Conservation (phyloP, 2,888 invertebrate species). For the Caenorhabditis sp. region DNA sequence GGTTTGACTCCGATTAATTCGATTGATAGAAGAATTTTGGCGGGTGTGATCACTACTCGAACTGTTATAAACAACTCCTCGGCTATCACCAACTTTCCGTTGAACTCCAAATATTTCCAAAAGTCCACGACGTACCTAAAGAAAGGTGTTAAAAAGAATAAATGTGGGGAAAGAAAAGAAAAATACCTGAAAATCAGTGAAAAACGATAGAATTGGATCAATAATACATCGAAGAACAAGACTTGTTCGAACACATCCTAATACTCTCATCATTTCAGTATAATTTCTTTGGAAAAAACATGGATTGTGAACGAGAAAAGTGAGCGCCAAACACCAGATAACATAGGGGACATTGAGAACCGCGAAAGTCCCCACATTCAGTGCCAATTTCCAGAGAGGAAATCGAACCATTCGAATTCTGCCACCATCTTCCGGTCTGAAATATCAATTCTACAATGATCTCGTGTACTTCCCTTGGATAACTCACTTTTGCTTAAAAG, state of each 20-base stretch:
- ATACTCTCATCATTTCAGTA: slow-evolving; percentile 56
- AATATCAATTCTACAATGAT: slow-evolving; percentile 4
- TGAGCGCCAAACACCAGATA: slow-evolving; percentile 52
- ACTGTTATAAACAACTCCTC: slow-evolving; percentile 26
- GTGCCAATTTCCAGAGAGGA: slow-evolving; percentile 66
- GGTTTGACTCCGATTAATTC: slow-evolving; percentile 43
- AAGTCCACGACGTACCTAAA: slow-evolving; percentile 39
- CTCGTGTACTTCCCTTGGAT: background rate
- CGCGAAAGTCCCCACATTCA: slow-evolving; percentile 68
- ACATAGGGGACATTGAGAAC: slow-evolving; percentile 64
- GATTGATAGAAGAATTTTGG: slow-evolving; percentile 37
- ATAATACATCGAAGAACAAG: slow-evolving; percentile 60
- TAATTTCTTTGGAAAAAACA: slow-evolving; percentile 62
- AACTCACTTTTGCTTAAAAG: slow-evolving; percentile 49
- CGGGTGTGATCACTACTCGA: slow-evolving; percentile 26
- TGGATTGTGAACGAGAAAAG: slow-evolving; percentile 45
- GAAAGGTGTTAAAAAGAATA: background rate
- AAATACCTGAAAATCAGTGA: slow-evolving; percentile 65
- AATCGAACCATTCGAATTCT: slow-evolving; percentile 54
- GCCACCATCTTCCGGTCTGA: slow-evolving; percentile 32
- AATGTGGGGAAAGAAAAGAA: background rate
- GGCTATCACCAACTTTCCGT: slow-evolving; percentile 26
- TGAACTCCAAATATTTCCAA: slow-evolving; percentile 36
- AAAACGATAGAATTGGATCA: slow-evolving; percentile 64
- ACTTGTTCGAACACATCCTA: slow-evolving; percentile 49